Percentiles rank a stretch among this genome's conserved stretches.
These are phyloP conservation scores for Drosophila basisetae DNA, from an alignment of 2,888 invertebrate genomes.

Conservation along the genomic window DNA sequence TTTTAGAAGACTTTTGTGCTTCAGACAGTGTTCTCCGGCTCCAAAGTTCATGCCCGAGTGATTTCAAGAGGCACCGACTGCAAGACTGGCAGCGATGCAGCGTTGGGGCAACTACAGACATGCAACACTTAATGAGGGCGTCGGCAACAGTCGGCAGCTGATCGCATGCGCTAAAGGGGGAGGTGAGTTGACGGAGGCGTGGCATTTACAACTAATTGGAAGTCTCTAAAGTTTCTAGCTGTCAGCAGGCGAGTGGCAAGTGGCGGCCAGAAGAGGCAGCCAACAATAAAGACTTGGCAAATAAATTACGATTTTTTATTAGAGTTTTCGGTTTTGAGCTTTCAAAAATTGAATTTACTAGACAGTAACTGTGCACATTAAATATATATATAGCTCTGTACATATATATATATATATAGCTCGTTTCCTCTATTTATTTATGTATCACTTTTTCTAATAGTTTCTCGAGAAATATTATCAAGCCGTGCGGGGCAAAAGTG, in stretches of 20 bases:
- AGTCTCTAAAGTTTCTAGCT: constrained; percentile 49
- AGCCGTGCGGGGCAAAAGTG: not conserved
- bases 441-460: not conserved
- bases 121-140: constrained; percentile 81
- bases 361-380: constrained; percentile 19
- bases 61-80: constrained; percentile 62
- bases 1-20: constrained; percentile 21
- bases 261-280: constrained; percentile 24
- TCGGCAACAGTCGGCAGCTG: constrained; percentile 66
- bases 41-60: constrained; percentile 76
- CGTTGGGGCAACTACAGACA: constrained; percentile 56
- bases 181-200: constrained; percentile 21
- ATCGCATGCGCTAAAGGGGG: constrained; percentile 59
- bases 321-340: constrained; percentile 20
- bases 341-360: constrained; percentile 1
- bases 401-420: not conserved
- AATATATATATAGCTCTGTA: not conserved
- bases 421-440: not conserved
- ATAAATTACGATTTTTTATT: constrained; percentile 33
- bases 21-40: constrained; percentile 45
- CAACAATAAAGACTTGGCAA: constrained; percentile 11
- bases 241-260: constrained; percentile 33
- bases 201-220: constrained; percentile 67
- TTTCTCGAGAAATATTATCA: not conserved
- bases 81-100: constrained; percentile 25